These are phyloP conservation scores for Heteractis magnifica DNA, from an alignment of 92 coral and sea anemone genomes.

Conservation along the genomic window DNA sequence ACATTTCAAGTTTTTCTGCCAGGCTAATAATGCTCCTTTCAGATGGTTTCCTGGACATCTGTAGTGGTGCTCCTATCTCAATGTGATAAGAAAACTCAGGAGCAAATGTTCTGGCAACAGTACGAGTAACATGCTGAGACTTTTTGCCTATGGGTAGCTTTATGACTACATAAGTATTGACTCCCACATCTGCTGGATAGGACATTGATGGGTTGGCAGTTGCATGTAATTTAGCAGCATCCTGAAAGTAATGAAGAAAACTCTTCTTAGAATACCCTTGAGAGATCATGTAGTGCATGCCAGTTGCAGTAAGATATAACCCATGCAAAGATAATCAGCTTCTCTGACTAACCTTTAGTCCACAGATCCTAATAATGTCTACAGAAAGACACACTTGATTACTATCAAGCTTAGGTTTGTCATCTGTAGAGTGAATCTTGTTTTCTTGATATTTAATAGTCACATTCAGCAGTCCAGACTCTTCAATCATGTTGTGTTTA, in stretches of 20 bases:
- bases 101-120: constrained; percentile 90
- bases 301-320: background rate
- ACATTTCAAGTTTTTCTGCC: constrained; percentile 82
- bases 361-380: constrained; percentile 82
- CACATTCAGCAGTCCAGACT: constrained; percentile 81
- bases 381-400: constrained; percentile 78
- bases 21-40: constrained; percentile 56
- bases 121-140: constrained; percentile 63
- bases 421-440: constrained; percentile 14
- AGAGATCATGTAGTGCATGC: background rate
- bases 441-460: constrained; percentile 75
- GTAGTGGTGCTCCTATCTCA: constrained; percentile 69
- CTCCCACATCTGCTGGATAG: constrained; percentile 94
- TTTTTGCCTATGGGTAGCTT: constrained; percentile 83
- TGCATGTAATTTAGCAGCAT: constrained; percentile 63
- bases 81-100: constrained; percentile 89
- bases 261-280: background rate
- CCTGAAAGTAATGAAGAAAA: constrained; percentile 39
- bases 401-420: constrained; percentile 24
- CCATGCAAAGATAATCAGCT: background rate
- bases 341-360: constrained; percentile 72
- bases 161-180: constrained; percentile 76
- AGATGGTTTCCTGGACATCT: constrained; percentile 37
- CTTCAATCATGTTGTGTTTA: constrained; percentile 39
- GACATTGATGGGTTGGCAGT: constrained; percentile 61